Conservation (phyloP, 2,797 vertebrate genomes). For the Micropoecilia bifurca region DNA sequence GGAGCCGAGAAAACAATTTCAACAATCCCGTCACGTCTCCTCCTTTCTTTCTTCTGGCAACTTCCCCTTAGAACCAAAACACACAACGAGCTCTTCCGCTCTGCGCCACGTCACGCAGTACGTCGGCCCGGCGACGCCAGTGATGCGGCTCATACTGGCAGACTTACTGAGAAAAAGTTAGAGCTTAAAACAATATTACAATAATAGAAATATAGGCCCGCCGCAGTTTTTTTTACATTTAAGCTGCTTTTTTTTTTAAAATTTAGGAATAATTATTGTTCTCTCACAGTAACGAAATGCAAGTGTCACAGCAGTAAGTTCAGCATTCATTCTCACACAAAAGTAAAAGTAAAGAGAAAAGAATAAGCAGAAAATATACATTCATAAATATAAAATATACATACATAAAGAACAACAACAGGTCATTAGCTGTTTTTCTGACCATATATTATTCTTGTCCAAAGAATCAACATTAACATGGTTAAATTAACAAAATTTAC, state of each 20-base stretch:
- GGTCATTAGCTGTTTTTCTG: not conserved
- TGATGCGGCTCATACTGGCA: not conserved
- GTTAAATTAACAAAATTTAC: not conserved
- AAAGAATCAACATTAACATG: not conserved
- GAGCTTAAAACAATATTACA: not conserved
- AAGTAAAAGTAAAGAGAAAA: not conserved
- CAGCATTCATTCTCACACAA: not conserved
- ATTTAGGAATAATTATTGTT: not conserved
- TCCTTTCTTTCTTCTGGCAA: slow-evolving; percentile 84
- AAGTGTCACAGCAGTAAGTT: not conserved
- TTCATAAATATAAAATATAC: not conserved
- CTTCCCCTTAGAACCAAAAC: slow-evolving; percentile 88
- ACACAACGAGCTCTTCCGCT: slow-evolving; percentile 83
- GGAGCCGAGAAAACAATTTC: slow-evolving; percentile 65
- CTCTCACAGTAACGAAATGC: not conserved
- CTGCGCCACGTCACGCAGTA: slow-evolving; percentile 76
- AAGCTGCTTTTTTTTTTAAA: not conserved
- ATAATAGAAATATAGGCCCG: not conserved
- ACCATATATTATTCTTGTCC: not conserved
- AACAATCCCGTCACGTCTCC: slow-evolving; percentile 81
- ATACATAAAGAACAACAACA: not conserved
- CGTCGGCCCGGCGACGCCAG: slow-evolving; percentile 11
- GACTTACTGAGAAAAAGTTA: not conserved
- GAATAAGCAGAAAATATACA: not conserved
- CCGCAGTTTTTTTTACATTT: not conserved